These are phyloP conservation scores for Acromyrmex echinatior DNA, from an alignment of 1,140 invertebrate species.

Conservation along the genomic window DNA sequence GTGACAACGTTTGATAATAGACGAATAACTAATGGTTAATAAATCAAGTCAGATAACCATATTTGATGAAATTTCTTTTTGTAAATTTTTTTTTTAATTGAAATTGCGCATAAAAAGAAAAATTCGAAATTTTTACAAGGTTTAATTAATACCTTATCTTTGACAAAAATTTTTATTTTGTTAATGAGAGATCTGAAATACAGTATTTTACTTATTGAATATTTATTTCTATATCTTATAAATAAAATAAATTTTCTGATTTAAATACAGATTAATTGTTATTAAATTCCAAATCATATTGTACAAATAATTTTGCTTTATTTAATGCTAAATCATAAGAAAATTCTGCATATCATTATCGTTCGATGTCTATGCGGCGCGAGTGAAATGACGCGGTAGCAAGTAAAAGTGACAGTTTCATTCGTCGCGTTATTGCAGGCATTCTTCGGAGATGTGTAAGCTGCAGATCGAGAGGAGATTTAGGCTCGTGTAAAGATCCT, in stretches of 20 bases:
- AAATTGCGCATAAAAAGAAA: not conserved
- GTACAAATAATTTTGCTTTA: not conserved
- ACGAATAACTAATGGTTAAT: not conserved
- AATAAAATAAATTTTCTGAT: not conserved
- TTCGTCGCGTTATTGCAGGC: conserved; percentile 82
- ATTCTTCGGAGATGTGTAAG: conserved; percentile 90
- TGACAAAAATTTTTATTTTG: not conserved
- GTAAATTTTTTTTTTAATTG: not conserved
- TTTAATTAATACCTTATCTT: conserved; percentile 17
- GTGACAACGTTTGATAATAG: not conserved
- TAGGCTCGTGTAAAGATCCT: conserved; percentile 95
- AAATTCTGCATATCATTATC: not conserved
- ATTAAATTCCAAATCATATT: not conserved
- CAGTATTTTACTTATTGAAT: not conserved
- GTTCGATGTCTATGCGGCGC: not conserved
- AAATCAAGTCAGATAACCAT: not conserved
- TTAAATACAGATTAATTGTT: conserved; percentile 1
- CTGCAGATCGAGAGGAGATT: conserved; percentile 94
- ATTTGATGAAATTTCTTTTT: not conserved
- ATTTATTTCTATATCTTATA: not conserved
- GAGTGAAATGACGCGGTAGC: conserved; percentile 15
- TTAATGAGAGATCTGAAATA: not conserved
- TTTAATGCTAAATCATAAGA: not conserved
- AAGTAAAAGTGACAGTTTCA: conserved; percentile 41
- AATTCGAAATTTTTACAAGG: not conserved